A percentile compares a stretch with the other conserved stretches of the same genome.
phyloP scores from a whole-genome alignment of 2,113 vertebrate species.

The Pterocles orientalis region DNA sequence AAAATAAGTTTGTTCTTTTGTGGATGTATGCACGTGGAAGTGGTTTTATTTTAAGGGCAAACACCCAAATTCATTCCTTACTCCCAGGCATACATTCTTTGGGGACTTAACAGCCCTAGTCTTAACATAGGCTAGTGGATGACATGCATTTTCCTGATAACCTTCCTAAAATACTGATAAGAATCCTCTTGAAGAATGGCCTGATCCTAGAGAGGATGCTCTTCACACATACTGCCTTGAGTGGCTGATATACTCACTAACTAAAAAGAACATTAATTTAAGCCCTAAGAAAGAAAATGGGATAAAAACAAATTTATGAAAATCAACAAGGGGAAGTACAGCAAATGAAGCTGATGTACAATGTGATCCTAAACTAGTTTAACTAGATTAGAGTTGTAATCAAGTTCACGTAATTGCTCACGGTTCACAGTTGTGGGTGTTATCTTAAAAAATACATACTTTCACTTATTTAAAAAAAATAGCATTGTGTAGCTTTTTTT shows the following conservation, averaged over 20 bases:
- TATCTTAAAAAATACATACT: not conserved
- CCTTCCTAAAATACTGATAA: not conserved
- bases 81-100: not conserved
- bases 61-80: not conserved
- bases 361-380: not conserved
- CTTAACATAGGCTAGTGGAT: not conserved
- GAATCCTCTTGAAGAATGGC: not conserved
- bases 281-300: not conserved
- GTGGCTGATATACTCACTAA: not conserved
- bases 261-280: not conserved
- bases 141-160: not conserved
- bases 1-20: not conserved
- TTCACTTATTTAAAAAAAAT: not conserved
- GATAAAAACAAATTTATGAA: not conserved
- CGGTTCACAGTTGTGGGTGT: not conserved
- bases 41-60: not conserved
- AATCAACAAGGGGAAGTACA: not conserved
- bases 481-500: not conserved
- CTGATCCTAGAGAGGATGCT: not conserved
- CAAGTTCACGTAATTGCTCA: not conserved
- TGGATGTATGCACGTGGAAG: not conserved
- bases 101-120: not conserved
- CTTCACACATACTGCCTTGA: not conserved
- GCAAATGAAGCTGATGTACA: not conserved
- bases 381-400: not conserved